phyloP scores from a whole-genome alignment of 2,797 vertebrate genomes.

The Acanthornis magna region DNA sequence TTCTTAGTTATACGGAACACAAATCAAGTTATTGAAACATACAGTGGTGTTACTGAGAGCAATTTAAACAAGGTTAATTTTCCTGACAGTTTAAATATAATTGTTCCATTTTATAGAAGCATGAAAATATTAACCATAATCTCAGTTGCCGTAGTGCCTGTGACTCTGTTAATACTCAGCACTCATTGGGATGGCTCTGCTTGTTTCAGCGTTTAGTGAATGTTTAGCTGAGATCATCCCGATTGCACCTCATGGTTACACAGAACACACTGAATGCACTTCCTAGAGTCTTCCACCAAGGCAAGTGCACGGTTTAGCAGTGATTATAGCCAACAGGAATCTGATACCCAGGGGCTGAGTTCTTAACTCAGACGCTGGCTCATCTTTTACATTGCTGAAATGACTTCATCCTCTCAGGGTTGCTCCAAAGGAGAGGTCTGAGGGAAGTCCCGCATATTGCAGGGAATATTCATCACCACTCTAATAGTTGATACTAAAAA shows the following conservation, averaged over 20 bases:
- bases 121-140: background rate
- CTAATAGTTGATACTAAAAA: background rate
- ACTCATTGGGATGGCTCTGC: fast-evolving
- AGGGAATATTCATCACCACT: background rate
- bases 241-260: background rate
- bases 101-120: background rate
- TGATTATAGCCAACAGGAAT: background rate
- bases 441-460: background rate
- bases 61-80: background rate
- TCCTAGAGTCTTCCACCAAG: background rate
- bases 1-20: background rate
- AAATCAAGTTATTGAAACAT: background rate
- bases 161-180: background rate
- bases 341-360: background rate
- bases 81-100: background rate
- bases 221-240: background rate
- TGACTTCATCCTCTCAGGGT: background rate
- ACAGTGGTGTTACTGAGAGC: background rate
- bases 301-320: background rate
- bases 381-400: background rate
- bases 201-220: background rate
- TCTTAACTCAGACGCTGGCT: background rate
- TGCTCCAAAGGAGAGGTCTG: background rate
- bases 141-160: background rate
- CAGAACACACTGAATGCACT: background rate